These are phyloP conservation scores for Phalacrocorax pelagicus DNA, from an alignment of 2,113 vertebrate genomes.

Conservation along the genomic window DNA sequence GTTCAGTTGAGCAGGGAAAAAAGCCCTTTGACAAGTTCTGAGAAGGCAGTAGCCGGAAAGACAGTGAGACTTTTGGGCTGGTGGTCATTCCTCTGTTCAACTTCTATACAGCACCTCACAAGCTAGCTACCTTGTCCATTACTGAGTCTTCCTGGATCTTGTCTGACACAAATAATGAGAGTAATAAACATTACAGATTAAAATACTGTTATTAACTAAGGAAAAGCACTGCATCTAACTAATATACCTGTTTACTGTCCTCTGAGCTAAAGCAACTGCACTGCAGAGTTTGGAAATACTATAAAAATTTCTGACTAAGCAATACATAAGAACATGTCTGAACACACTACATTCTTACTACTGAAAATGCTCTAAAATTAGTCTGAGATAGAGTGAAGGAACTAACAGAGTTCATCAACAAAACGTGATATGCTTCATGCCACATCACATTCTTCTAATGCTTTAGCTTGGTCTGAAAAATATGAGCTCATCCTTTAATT, in stretches of 20 bases:
- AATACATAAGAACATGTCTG: neutral
- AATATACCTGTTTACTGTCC: neutral
- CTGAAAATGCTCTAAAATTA: neutral
- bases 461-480: slow-evolving; percentile 41
- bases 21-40: neutral
- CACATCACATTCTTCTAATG: slow-evolving; percentile 18
- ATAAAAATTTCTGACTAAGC: neutral
- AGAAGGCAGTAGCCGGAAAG: neutral
- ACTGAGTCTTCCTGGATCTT: neutral
- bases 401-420: neutral
- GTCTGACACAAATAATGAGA: neutral
- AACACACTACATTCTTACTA: neutral
- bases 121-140: fast-evolving
- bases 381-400: neutral
- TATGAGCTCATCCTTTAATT: slow-evolving; percentile 52
- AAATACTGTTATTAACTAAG: neutral
- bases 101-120: neutral
- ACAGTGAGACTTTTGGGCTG: neutral
- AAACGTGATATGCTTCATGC: neutral
- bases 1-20: neutral
- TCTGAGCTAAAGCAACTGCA: neutral
- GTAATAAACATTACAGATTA: neutral
- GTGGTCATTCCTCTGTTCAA: neutral
- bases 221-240: neutral
- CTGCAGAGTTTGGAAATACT: neutral